Evolutionary conservation across 2,888 invertebrate genomes (phyloP).

Genomic region (Chrysopilus asiliformis): DNA sequence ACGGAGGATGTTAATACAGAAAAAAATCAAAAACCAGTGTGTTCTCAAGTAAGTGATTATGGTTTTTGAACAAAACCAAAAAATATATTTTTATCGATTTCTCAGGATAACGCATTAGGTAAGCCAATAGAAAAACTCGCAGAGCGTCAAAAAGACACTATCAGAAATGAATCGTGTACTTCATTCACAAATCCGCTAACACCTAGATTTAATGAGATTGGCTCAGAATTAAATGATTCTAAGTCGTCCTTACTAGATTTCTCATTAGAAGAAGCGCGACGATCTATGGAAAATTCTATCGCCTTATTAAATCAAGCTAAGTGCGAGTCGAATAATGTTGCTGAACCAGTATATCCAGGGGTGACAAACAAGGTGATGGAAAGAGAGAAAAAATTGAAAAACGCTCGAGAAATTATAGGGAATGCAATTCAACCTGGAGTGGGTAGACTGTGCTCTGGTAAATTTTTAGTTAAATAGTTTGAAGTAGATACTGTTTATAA

Average conservation of each 20-base stretch:
- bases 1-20: constrained; percentile 32
- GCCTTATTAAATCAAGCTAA: constrained; percentile 42
- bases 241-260: constrained; percentile 39
- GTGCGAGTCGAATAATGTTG: constrained; percentile 33
- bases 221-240: constrained; percentile 42
- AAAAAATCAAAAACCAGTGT: constrained; percentile 68
- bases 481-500: background rate
- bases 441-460: constrained; percentile 20
- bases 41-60: constrained; percentile 73
- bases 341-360: constrained; percentile 32
- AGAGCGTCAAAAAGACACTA: too few species aligned
- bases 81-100: too few species aligned
- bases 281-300: constrained; percentile 50
- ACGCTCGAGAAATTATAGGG: constrained; percentile 59
- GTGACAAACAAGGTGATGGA: constrained; percentile 32
- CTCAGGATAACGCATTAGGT: too few species aligned
- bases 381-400: constrained; percentile 45
- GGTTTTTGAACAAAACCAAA: too few species aligned
- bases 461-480: constrained; percentile 1
- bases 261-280: constrained; percentile 42
- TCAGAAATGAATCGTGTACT: too few species aligned
- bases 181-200: too few species aligned
- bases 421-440: constrained; percentile 48
- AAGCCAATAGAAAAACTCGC: too few species aligned
- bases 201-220: too few species aligned